phyloP scores from a whole-genome alignment of 2,797 vertebrate genomes.

The Tiaroga cobitis region DNA sequence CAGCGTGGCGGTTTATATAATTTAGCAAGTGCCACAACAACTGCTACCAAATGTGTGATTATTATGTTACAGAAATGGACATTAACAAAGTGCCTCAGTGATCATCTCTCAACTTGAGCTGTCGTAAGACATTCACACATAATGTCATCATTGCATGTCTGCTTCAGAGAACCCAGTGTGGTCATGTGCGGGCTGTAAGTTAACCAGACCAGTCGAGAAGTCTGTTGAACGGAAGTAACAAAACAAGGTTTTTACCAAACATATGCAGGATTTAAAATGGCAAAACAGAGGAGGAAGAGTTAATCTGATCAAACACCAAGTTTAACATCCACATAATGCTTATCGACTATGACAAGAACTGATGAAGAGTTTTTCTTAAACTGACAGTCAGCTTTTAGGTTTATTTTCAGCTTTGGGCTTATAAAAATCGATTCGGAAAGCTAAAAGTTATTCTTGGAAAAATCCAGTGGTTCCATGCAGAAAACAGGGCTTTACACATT shows the following conservation, averaged over 20 bases:
- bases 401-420: conserved; percentile 15
- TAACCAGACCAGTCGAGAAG: neutral
- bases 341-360: neutral
- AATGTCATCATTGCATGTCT: neutral
- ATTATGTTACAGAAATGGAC: neutral
- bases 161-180: neutral
- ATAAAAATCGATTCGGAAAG: conserved; percentile 7
- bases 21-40: neutral
- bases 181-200: neutral
- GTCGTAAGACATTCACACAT: neutral
- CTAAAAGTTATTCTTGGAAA: conserved; percentile 31
- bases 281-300: neutral
- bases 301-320: neutral
- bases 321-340: neutral
- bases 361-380: neutral
- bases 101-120: neutral
- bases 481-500: conserved; percentile 21
- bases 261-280: neutral
- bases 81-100: neutral
- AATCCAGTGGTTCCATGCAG: conserved; percentile 6
- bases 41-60: neutral
- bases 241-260: neutral
- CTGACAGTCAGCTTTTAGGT: neutral
- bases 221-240: neutral
- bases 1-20: neutral